Evolutionary conservation across 2,888 invertebrate species (phyloP).

Genomic region (Lampropteryx suffumata): DNA sequence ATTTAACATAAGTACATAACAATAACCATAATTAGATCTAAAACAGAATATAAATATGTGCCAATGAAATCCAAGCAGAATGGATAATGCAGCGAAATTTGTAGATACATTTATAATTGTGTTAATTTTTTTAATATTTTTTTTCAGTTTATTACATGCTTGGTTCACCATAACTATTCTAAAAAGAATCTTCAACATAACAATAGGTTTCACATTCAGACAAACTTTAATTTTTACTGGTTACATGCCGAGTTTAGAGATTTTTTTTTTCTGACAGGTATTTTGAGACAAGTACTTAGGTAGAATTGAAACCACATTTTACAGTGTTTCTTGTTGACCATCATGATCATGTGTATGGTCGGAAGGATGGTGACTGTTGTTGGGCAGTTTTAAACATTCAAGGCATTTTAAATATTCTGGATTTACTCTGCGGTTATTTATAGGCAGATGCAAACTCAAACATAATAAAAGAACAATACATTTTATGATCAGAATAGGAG

Average conservation of each 20-base stretch:
- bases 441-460: slow-evolving; percentile 40
- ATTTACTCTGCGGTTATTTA: slow-evolving; percentile 41
- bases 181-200: slow-evolving; percentile 14
- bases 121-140: too few relatives aligned
- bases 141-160: slow-evolving; percentile 23
- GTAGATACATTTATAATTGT: too few relatives aligned
- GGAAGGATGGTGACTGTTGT: slow-evolving; percentile 1
- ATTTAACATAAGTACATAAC: slow-evolving; percentile 20
- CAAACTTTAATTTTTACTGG: neutral
- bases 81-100: slow-evolving; percentile 15
- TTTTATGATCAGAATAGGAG: slow-evolving; percentile 30
- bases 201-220: slow-evolving; percentile 17
- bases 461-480: slow-evolving; percentile 18
- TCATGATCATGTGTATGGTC: slow-evolving; percentile 3
- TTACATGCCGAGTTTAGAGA: slow-evolving; percentile 13
- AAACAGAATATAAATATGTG: slow-evolving; percentile 16
- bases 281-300: neutral
- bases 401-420: slow-evolving; percentile 28
- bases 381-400: neutral
- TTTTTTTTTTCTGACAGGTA: neutral
- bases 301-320: slow-evolving; percentile 5
- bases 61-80: slow-evolving; percentile 20
- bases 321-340: slow-evolving; percentile 1
- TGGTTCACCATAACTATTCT: slow-evolving; percentile 8
- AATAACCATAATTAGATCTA: too few relatives aligned